phyloP scores from a whole-genome alignment of 1,140 invertebrate species.

The Cardiocondyla obscurior region DNA sequence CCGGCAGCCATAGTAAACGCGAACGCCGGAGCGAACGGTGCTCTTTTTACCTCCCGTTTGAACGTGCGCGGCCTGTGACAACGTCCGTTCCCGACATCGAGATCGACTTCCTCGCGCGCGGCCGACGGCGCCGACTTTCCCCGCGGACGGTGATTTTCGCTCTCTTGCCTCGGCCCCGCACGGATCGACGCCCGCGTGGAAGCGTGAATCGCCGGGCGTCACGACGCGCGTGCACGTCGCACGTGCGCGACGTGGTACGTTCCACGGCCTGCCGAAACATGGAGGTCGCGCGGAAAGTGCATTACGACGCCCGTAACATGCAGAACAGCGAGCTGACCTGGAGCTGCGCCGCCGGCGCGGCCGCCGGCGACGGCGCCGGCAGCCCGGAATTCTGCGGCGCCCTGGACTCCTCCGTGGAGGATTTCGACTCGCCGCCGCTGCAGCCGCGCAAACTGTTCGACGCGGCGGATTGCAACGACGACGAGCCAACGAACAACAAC shows the following conservation, averaged over 20 bases:
- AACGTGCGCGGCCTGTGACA: conserved; percentile 68
- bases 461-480: conserved; percentile 75
- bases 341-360: conserved; percentile 70
- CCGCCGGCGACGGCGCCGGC: background rate
- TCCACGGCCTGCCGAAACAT: conserved; percentile 56
- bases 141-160: no score
- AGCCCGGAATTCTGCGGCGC: conserved; percentile 78
- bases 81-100: no score
- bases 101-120: no score
- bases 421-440: conserved; percentile 74
- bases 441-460: conserved; percentile 80
- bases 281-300: conserved; percentile 78
- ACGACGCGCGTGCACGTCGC: conserved; percentile 7
- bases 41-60: conserved; percentile 62
- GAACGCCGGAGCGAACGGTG: conserved; percentile 64
- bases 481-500: conserved; percentile 57
- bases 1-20: conserved; percentile 75
- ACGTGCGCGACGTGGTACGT: conserved; percentile 6
- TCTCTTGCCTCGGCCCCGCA: no score
- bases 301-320: conserved; percentile 77
- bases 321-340: conserved; percentile 80
- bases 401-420: conserved; percentile 78
- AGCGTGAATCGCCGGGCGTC: conserved; percentile 1
- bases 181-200: background rate
- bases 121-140: no score